Evolutionary conservation across 2,888 invertebrate species (phyloP).

Genomic region (Sminthurides aquaticus): DNA sequence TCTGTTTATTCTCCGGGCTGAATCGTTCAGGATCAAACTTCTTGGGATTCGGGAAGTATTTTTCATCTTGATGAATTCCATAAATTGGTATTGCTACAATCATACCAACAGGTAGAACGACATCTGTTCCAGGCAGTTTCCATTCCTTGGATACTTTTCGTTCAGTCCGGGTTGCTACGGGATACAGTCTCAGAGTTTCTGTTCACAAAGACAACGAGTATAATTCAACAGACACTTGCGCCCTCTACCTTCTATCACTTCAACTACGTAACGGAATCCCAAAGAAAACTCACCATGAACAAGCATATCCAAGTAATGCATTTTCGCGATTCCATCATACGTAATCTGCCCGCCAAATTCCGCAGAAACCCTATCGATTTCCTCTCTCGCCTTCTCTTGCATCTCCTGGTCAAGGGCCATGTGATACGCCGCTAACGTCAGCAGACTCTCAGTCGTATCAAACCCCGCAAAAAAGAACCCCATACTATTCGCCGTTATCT

Average conservation of each 20-base stretch:
- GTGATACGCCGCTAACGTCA: constrained; percentile 8
- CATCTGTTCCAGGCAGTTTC: constrained; percentile 28
- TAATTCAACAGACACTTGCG: background rate
- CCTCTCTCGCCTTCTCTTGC: constrained; percentile 6
- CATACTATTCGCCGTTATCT: constrained; percentile 12
- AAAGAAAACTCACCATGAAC: constrained; percentile 9
- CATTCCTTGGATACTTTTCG: constrained; percentile 46
- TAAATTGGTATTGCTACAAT: constrained; percentile 15
- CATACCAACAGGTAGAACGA: constrained; percentile 20
- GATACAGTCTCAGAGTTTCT: constrained; percentile 33
- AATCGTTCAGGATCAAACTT: constrained; percentile 32
- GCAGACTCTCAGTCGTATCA: constrained; percentile 7
- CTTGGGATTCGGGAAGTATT: constrained; percentile 26
- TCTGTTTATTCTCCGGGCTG: constrained; percentile 18
- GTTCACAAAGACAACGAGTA: background rate
- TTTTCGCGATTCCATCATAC: constrained; percentile 13
- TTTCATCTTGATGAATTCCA: constrained; percentile 22
- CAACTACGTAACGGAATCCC: background rate
- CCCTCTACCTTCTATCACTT: background rate
- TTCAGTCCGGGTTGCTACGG: constrained; percentile 44
- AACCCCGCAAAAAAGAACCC: constrained; percentile 16
- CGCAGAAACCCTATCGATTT: constrained; percentile 1
- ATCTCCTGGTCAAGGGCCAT: constrained; percentile 13
- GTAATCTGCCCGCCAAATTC: constrained; percentile 10
- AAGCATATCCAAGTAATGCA: constrained; percentile 18